Percentiles rank a stretch among this genome's conserved stretches.
phyloP scores from a whole-genome alignment of 1,140 invertebrate species.

The Calephelis nemesis region DNA sequence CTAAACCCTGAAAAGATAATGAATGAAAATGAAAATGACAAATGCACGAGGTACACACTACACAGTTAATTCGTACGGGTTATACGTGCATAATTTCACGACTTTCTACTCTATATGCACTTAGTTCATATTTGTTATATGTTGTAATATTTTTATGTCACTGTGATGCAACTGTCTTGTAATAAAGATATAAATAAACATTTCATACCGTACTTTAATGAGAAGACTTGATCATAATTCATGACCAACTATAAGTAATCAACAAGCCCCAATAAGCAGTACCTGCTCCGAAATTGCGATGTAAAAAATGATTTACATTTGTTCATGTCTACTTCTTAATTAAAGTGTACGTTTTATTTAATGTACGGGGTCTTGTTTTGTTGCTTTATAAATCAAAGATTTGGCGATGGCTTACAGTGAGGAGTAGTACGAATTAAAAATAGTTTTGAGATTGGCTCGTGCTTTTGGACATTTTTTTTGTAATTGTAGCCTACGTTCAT shows the following conservation, averaged over 20 bases:
- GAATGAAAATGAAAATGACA: too few species aligned
- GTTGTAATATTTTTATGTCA: too few species aligned
- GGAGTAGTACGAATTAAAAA: too few species aligned
- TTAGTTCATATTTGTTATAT: too few species aligned
- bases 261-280: conserved; percentile 4
- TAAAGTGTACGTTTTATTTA: conserved; percentile 15
- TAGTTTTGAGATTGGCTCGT: background rate
- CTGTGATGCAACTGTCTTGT: too few species aligned
- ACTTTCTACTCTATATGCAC: too few species aligned
- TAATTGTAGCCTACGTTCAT: too few species aligned
- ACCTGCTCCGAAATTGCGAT: conserved; percentile 11
- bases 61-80: too few species aligned
- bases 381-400: background rate
- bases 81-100: too few species aligned
- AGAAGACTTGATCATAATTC: background rate
- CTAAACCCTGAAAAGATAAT: too few species aligned
- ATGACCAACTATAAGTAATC: conserved; percentile 6
- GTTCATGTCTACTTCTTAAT: conserved; percentile 11
- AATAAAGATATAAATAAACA: background rate
- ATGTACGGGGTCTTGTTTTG: conserved; percentile 6
- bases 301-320: conserved; percentile 17
- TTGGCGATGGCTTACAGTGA: background rate
- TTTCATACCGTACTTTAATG: background rate
- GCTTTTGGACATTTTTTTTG: background rate
- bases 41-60: too few species aligned